A percentile compares a stretch with the other conserved stretches of the same genome.
Evolutionary conservation across 1,140 invertebrate species (phyloP).

Genomic region (Psilanteris sp.): DNA sequence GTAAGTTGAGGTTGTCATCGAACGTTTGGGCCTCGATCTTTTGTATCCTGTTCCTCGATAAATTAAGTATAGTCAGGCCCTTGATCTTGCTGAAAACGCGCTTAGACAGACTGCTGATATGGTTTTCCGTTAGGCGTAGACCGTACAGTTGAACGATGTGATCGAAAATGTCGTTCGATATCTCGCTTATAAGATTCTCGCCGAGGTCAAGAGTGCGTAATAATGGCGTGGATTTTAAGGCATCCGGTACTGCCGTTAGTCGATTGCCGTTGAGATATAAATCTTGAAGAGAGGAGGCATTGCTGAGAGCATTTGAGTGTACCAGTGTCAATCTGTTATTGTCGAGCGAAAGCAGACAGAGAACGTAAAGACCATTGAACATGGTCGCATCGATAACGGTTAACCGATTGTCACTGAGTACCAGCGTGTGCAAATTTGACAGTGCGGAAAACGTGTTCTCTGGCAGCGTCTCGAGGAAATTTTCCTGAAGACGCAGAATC

Average conservation of each 20-base stretch:
- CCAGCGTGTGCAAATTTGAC: conserved; percentile 90
- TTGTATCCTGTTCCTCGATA: conserved; percentile 92
- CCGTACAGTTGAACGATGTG: conserved; percentile 90
- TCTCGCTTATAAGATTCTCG: conserved; percentile 91
- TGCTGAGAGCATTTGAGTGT: conserved; percentile 89
- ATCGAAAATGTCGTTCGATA: conserved; percentile 90
- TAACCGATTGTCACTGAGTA: conserved; percentile 92
- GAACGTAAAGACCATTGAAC: conserved; percentile 87
- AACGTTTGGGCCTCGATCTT: conserved; percentile 92
- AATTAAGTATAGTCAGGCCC: conserved; percentile 91
- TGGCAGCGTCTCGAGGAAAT: conserved; percentile 88
- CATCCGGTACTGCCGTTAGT: conserved; percentile 89
- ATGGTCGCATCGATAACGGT: conserved; percentile 88
- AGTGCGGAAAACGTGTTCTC: conserved; percentile 91
- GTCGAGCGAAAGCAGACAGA: conserved; percentile 90
- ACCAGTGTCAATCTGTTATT: conserved; percentile 90
- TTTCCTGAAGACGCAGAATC: conserved; percentile 90
- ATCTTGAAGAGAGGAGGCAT: conserved; percentile 91
- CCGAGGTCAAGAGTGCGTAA: conserved; percentile 93
- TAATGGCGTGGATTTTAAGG: conserved; percentile 88
- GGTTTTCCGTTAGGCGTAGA: conserved; percentile 91
- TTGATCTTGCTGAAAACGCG: conserved; percentile 91
- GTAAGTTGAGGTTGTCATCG: conserved; percentile 89
- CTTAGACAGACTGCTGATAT: conserved; percentile 90
- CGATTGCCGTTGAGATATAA: conserved; percentile 94